Evolutionary conservation across 1,140 invertebrate species (phyloP).

Genomic region (Polyergus mexicanus): DNA sequence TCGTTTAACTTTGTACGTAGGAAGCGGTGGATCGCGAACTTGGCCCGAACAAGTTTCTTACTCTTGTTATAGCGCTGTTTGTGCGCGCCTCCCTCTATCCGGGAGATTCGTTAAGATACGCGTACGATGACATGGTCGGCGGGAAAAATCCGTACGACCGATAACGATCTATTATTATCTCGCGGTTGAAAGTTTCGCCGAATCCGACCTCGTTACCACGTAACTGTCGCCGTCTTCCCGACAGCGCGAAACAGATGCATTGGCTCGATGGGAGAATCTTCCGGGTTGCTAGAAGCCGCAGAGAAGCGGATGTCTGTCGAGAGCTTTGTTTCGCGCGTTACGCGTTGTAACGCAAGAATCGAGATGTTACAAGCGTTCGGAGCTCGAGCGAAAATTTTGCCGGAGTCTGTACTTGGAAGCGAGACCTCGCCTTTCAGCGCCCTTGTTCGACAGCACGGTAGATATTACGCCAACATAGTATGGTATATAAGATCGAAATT

Average conservation of each 20-base stretch:
- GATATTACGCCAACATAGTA: neutral
- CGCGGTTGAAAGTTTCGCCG: constrained; percentile 16
- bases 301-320: neutral
- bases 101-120: constrained; percentile 40
- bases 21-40: constrained; percentile 44
- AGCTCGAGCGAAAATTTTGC: constrained; percentile 13
- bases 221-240: neutral
- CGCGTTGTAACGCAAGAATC: neutral
- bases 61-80: neutral
- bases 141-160: neutral
- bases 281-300: too few relatives aligned
- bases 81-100: neutral
- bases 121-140: neutral
- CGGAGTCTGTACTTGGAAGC: neutral
- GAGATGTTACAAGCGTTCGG: neutral
- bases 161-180: constrained; percentile 21
- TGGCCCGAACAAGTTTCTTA: constrained; percentile 30
- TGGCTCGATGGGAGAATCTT: neutral
- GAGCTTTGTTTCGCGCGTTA: constrained; percentile 10
- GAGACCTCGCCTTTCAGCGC: neutral
- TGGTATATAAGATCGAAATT: neutral
- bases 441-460: neutral
- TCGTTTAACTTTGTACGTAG: constrained; percentile 59
- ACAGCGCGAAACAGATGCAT: neutral
- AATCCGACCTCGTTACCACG: neutral